Percentiles rank a stretch among this genome's conserved stretches.
phyloP scores from a whole-genome alignment of 2,888 invertebrate species.

The Tholera decimalis region DNA sequence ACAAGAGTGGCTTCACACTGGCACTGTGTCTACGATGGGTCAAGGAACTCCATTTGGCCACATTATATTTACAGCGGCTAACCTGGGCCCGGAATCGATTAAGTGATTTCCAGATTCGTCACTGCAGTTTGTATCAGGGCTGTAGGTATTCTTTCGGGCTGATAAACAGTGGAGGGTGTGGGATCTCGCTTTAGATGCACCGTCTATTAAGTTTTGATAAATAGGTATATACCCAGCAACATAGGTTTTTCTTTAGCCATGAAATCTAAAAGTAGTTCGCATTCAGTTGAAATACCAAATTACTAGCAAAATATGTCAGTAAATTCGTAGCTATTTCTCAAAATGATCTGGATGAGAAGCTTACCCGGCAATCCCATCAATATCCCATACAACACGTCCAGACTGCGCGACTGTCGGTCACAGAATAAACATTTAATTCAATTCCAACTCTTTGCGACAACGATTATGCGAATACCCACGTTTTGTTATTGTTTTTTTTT shows the following conservation, averaged over 20 bases:
- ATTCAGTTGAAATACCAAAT: neutral
- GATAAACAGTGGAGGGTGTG: too few relatives aligned
- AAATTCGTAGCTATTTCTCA: conserved; percentile 21
- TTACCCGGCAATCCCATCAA: conserved; percentile 52
- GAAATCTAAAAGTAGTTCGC: neutral
- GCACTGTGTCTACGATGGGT: too few relatives aligned
- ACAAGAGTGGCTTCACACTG: too few relatives aligned
- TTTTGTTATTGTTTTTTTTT: conserved; percentile 24
- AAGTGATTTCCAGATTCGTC: too few relatives aligned
- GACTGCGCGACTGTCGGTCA: conserved; percentile 8
- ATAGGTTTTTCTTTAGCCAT: neutral
- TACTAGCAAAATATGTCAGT: neutral
- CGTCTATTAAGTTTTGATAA: too few relatives aligned
- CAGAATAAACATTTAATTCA: conserved; percentile 54
- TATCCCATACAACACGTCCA: conserved; percentile 50
- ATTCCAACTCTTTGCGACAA: conserved; percentile 48
- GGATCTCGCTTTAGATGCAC: too few relatives aligned
- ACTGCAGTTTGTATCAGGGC: too few relatives aligned
- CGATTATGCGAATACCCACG: conserved; percentile 45
- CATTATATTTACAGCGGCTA: too few relatives aligned
- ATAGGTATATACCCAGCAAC: too few relatives aligned
- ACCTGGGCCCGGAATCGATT: too few relatives aligned
- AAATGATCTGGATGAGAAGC: conserved; percentile 29
- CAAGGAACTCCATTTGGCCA: too few relatives aligned
- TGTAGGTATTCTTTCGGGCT: too few relatives aligned